Evolutionary conservation across 2,888 invertebrate species (phyloP).

Genomic region (Netelia virgata): DNA sequence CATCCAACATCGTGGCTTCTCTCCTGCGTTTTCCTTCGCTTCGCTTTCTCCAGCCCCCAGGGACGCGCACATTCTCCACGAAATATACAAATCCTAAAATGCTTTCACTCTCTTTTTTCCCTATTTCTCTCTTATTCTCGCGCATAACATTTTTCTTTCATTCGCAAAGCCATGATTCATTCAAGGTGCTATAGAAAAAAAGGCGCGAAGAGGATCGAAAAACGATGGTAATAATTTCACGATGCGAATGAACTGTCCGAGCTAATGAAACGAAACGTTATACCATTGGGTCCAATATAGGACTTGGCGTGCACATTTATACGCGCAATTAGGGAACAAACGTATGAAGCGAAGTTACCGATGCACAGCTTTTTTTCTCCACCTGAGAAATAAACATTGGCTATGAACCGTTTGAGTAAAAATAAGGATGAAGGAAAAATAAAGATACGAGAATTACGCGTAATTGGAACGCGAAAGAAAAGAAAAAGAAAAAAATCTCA

Average conservation of each 20-base stretch:
- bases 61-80: conserved; percentile 72
- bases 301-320: too few relatives aligned
- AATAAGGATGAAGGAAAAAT: conserved; percentile 33
- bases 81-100: conserved; percentile 76
- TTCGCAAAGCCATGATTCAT: conserved; percentile 7
- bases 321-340: too few relatives aligned
- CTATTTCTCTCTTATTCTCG: conserved; percentile 41
- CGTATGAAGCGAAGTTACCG: too few relatives aligned
- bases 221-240: conserved; percentile 1
- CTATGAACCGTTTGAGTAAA: too few relatives aligned
- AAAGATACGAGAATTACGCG: conserved; percentile 6
- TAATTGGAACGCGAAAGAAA: conserved; percentile 30
- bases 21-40: conserved; percentile 49
- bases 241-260: neutral
- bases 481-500: conserved; percentile 57
- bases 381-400: too few relatives aligned
- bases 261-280: neutral
- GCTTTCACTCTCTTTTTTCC: conserved; percentile 54
- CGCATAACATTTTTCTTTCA: conserved; percentile 2
- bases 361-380: too few relatives aligned
- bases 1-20: conserved; percentile 60
- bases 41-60: conserved; percentile 72
- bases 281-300: too few relatives aligned
- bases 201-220: neutral
- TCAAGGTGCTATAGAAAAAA: conserved; percentile 8